phyloP scores from a whole-genome alignment of 35 echinoderm and acorn worm genomes.

The Lytechinus pictus region DNA sequence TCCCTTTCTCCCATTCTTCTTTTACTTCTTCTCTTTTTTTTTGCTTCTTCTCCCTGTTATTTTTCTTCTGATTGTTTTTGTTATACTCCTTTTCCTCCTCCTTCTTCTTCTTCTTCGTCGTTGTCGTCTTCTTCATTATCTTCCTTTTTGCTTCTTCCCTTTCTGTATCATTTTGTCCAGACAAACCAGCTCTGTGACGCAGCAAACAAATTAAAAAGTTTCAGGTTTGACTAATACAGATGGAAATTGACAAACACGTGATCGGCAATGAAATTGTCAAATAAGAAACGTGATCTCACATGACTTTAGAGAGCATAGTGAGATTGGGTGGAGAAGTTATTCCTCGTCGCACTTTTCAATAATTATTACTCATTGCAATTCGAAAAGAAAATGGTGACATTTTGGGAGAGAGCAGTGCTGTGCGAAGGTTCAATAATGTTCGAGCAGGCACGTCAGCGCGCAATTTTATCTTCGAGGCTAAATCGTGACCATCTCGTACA shows the following conservation, averaged over 20 bases:
- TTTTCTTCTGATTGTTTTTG: too few species aligned
- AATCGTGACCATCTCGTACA: neutral
- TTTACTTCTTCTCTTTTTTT: too few species aligned
- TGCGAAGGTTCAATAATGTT: neutral
- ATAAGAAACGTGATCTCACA: neutral
- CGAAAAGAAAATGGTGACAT: neutral
- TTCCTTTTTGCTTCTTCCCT: neutral
- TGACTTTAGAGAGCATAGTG: neutral
- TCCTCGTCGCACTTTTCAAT: neutral
- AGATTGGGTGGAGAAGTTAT: neutral
- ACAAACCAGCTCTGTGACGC: neutral
- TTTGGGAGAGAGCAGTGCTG: neutral
- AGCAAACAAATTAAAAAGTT: neutral
- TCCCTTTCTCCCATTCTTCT: too few species aligned
- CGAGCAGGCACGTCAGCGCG: neutral
- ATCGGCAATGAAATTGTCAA: neutral
- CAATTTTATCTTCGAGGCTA: neutral
- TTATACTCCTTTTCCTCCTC: too few species aligned
- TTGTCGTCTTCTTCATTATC: too few species aligned
- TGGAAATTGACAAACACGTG: neutral
- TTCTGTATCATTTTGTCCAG: too few species aligned
- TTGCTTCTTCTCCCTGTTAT: too few species aligned
- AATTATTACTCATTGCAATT: neutral
- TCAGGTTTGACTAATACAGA: neutral
- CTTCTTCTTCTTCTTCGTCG: too few species aligned